phyloP scores from a whole-genome alignment of 2,113 vertebrate genomes.

The Megalops atlanticus region DNA sequence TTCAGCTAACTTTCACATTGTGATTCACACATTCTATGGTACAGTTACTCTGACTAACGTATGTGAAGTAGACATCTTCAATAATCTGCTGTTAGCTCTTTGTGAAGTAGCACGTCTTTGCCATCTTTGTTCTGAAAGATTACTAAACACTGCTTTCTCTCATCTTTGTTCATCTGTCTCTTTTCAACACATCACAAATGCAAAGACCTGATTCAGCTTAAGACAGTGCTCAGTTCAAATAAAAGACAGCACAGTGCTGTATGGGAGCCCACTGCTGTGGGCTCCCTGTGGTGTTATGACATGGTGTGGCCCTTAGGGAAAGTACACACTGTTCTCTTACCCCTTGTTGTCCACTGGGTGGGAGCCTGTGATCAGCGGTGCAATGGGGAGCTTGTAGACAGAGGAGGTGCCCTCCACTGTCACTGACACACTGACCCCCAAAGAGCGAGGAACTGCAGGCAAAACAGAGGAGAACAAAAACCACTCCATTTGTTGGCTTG shows the following conservation, averaged over 20 bases:
- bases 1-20: no score
- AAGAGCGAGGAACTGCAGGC: slow-evolving; percentile 80
- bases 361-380: slow-evolving; percentile 92
- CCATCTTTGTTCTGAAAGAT: no score
- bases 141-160: no score
- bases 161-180: not conserved
- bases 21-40: no score
- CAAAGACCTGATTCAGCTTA: not conserved
- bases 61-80: no score
- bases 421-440: slow-evolving; percentile 89
- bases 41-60: no score
- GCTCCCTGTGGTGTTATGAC: not conserved
- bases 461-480: not conserved
- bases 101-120: not conserved
- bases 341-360: slow-evolving; percentile 96
- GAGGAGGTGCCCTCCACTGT: slow-evolving; percentile 89
- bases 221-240: not conserved
- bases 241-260: not conserved
- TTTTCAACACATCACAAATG: not conserved
- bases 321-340: slow-evolving; percentile 62
- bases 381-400: slow-evolving; percentile 93
- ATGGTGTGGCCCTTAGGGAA: not conserved
- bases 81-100: not conserved
- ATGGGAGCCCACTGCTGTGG: no score
- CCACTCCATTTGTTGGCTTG: no score